Conservation (phyloP, 1,140 invertebrate genomes). For the Lethrus apterus region DNA sequence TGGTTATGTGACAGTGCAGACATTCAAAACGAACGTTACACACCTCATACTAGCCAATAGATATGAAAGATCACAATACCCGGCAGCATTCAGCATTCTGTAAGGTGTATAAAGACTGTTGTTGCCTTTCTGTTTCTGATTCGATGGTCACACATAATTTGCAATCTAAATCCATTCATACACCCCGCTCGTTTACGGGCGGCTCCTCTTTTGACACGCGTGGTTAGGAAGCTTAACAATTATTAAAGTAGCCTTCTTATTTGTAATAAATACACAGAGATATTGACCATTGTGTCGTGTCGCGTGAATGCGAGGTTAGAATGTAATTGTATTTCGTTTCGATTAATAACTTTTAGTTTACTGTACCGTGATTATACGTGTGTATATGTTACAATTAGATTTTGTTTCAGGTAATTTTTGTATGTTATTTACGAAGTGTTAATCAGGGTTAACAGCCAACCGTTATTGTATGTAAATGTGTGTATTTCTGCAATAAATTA, state of each 20-base stretch:
- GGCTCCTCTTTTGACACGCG: slow-evolving; percentile 24
- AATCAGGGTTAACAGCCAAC: no score
- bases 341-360: no score
- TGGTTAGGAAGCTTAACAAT: slow-evolving; percentile 30
- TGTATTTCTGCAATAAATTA: no score
- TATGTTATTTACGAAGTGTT: no score
- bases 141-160: slow-evolving; percentile 25
- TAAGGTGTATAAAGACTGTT: slow-evolving; percentile 8
- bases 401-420: no score
- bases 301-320: not conserved
- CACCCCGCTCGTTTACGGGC: slow-evolving; percentile 15
- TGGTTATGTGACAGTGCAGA: slow-evolving; percentile 1
- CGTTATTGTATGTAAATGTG: no score
- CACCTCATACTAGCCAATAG: slow-evolving; percentile 13
- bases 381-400: no score
- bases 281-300: slow-evolving; percentile 1
- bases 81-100: slow-evolving; percentile 13
- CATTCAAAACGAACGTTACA: slow-evolving; percentile 11
- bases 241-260: slow-evolving; percentile 13
- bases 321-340: no score
- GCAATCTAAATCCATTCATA: slow-evolving; percentile 29
- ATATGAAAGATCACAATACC: slow-evolving; percentile 11
- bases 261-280: not conserved
- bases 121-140: slow-evolving; percentile 13
- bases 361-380: no score